Evolutionary conservation across 92 coral and sea anemone species (phyloP), one percentile per base, ranked within the genome.

Genomic region (Blastomussa wellsi): DNA sequence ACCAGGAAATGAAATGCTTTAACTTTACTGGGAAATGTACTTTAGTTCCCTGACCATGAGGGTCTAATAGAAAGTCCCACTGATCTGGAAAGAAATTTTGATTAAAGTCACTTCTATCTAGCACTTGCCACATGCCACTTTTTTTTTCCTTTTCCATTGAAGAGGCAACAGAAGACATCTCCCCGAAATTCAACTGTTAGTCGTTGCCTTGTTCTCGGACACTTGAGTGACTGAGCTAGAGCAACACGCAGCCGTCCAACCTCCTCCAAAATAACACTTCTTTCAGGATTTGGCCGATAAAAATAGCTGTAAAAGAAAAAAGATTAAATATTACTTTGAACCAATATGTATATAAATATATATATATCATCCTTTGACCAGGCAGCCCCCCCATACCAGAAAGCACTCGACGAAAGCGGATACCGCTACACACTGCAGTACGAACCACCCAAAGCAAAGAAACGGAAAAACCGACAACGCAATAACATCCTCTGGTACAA

Each of bases 11-110:
- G 35, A 87, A 91, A 42, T 77, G 87, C 39, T 78, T 65, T 22
- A 82, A 7, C 70, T 86, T 90, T 24, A 86, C 71, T 38, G 90
- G 86, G 79, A 67, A 86, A 1, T 22, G 53, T 6, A 90, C 79
- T 86, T 82, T 90, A 12, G 85, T 71, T 33, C 90, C 93, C 74
- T 86, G 88, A 2, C 88, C 90, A 65, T 90, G 90, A 67, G 39
- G 86, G 42, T 90, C 93, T 28, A 86, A 77, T 42, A 86, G 22
- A 19, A 33, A 39, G 28, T 86, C 72, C 90, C 93, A 90, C 26
- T 72, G 51, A 29, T 13, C 47, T 5, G 86, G 90, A 35, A 90
- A 77, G 72, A 52, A 82, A 55, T 17, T 49, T 2, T 8, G 71
- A 51, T 14, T 28, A 64, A 86, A 86, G 39, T 82, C 86, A 41